These are phyloP conservation scores for Drosophila neocordata DNA, from an alignment of 1,140 invertebrate genomes.

Conservation along the genomic window DNA sequence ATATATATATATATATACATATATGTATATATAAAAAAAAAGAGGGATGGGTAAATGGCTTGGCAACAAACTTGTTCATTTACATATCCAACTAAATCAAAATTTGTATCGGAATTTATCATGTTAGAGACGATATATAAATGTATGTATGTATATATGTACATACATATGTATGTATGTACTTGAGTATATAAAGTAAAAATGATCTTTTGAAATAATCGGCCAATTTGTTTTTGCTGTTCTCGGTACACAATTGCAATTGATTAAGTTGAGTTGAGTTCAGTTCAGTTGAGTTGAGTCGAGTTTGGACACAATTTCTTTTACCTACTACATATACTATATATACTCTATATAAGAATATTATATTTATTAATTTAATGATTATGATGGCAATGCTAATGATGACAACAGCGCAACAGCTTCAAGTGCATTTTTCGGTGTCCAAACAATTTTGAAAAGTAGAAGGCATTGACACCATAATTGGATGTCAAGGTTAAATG, in stretches of 20 bases:
- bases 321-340: slow-evolving; percentile 10
- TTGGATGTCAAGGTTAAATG: slow-evolving; percentile 75
- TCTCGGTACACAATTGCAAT: slow-evolving; percentile 45
- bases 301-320: slow-evolving; percentile 11
- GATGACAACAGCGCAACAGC: slow-evolving; percentile 32
- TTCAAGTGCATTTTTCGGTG: slow-evolving; percentile 61
- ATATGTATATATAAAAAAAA: neutral
- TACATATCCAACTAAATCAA: neutral
- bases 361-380: slow-evolving; percentile 75
- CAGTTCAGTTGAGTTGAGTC: slow-evolving; percentile 2
- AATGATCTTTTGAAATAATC: slow-evolving; percentile 12
- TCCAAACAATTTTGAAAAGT: slow-evolving; percentile 12
- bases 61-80: neutral
- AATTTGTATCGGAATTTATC: neutral
- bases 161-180: neutral
- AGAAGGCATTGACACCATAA: slow-evolving; percentile 73
- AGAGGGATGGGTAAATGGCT: neutral
- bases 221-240: slow-evolving; percentile 14
- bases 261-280: slow-evolving; percentile 12
- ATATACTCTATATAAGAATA: slow-evolving; percentile 22
- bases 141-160: neutral
- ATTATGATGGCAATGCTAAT: slow-evolving; percentile 76
- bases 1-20: too few relatives aligned
- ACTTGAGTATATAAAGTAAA: neutral
- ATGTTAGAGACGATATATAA: neutral